These are phyloP conservation scores for Lathronympha strigana DNA, from an alignment of 2,888 invertebrate genomes.

Conservation along the genomic window DNA sequence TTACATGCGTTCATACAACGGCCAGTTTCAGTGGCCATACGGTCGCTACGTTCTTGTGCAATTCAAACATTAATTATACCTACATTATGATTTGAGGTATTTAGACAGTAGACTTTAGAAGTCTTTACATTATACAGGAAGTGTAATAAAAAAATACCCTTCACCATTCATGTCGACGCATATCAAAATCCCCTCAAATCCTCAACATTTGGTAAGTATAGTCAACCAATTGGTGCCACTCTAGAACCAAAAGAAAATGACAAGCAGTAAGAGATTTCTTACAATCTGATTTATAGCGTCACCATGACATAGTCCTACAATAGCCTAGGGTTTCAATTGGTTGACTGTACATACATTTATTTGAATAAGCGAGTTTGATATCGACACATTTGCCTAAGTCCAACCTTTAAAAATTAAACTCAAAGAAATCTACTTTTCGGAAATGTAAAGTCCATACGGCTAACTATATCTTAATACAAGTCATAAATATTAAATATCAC, in stretches of 20 bases:
- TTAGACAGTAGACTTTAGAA: slow-evolving; percentile 3
- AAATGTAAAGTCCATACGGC: slow-evolving; percentile 63
- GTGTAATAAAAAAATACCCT: slow-evolving; percentile 37
- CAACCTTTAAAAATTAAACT: slow-evolving; percentile 48
- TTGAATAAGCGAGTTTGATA: neutral
- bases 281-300: too few relatives aligned
- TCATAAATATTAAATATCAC: slow-evolving; percentile 83
- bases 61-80: too few relatives aligned
- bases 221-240: too few relatives aligned
- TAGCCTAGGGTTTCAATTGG: too few relatives aligned
- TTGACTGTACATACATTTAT: too few relatives aligned
- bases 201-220: neutral
- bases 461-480: slow-evolving; percentile 72
- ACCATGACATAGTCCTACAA: too few relatives aligned
- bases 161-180: slow-evolving; percentile 48
- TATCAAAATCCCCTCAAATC: slow-evolving; percentile 7
- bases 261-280: too few relatives aligned
- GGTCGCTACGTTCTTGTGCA: too few relatives aligned
- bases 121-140: slow-evolving; percentile 9
- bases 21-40: too few relatives aligned
- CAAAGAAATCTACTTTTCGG: slow-evolving; percentile 57
- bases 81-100: slow-evolving; percentile 1
- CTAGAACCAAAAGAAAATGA: too few relatives aligned
- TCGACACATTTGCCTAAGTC: slow-evolving; percentile 35
- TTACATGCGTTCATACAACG: too few relatives aligned